Evolutionary conservation across 2,113 vertebrate genomes (phyloP).

Genomic region (Zeus faber): DNA sequence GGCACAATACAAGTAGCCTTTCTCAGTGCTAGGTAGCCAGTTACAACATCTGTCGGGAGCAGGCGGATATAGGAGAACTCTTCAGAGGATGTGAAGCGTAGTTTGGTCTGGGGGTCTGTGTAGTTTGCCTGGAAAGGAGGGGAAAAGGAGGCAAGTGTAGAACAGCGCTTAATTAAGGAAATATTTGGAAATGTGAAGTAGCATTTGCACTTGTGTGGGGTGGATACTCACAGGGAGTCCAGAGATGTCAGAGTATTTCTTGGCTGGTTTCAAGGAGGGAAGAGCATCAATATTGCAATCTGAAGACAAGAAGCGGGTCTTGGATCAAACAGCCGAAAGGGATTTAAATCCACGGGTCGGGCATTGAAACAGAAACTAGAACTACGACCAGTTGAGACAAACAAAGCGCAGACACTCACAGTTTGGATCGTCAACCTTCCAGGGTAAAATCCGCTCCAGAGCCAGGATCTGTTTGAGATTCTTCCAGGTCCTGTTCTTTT

Average conservation of each 20-base stretch:
- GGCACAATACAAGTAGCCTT: constrained; percentile 94
- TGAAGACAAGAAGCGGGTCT: constrained; percentile 65
- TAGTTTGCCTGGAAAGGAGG: constrained; percentile 85
- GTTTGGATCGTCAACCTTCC: constrained; percentile 92
- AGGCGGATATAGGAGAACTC: constrained; percentile 96
- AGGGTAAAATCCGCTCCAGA: constrained; percentile 90
- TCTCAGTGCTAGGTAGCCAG: constrained; percentile 90
- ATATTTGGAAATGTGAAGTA: too few relatives aligned
- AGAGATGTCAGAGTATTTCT: constrained; percentile 98
- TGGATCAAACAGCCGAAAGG: not conserved
- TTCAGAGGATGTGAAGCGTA: constrained; percentile 89
- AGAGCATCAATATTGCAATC: constrained; percentile 94
- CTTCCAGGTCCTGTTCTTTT: constrained; percentile 98
- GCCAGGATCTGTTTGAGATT: constrained; percentile 98
- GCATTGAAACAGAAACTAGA: not conserved
- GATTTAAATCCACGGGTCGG: not conserved
- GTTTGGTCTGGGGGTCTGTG: constrained; percentile 96
- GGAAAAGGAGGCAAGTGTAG: not conserved
- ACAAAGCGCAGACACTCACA: constrained; percentile 77
- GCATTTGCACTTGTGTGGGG: not conserved
- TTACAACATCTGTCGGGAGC: constrained; percentile 91
- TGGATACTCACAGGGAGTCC: constrained; percentile 87
- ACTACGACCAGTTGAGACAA: not conserved
- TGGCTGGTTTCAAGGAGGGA: constrained; percentile 92
- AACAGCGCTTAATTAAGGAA: too few relatives aligned